phyloP scores from a whole-genome alignment of 2,888 invertebrate genomes.

The Mythimna albipuncta region DNA sequence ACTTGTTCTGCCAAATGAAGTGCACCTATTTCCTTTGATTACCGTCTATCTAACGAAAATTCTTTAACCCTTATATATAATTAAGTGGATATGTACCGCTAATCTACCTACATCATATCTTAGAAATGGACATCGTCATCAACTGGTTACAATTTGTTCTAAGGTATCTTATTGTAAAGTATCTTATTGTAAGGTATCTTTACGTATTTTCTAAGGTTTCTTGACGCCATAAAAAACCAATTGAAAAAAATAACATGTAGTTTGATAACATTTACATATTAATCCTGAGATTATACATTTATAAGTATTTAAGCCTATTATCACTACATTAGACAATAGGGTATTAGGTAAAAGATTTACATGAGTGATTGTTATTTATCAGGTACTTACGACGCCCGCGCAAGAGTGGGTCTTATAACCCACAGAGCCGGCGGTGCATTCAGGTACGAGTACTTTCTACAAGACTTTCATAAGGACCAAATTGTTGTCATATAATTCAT shows the following conservation, averaged over 20 bases:
- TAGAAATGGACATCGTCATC: too few relatives aligned
- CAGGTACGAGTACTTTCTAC: slow-evolving; percentile 65
- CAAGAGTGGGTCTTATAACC: slow-evolving; percentile 66
- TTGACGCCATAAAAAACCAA: neutral
- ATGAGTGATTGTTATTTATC: slow-evolving; percentile 38
- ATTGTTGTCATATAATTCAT: too few relatives aligned
- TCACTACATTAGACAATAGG: slow-evolving; percentile 16
- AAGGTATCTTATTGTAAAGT: too few relatives aligned
- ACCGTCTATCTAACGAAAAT: neutral
- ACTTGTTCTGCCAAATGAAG: neutral
- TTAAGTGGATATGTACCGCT: too few relatives aligned
- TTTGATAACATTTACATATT: neutral
- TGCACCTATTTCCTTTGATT: neutral
- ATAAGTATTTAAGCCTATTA: slow-evolving; percentile 18
- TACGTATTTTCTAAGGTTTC: too few relatives aligned
- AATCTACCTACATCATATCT: neutral
- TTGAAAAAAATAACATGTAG: neutral
- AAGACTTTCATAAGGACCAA: too few relatives aligned
- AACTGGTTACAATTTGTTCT: too few relatives aligned
- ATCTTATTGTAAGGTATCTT: too few relatives aligned
- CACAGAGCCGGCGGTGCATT: slow-evolving; percentile 75
- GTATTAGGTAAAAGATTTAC: slow-evolving; percentile 11
- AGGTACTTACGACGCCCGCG: slow-evolving; percentile 75
- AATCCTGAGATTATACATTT: slow-evolving; percentile 5
- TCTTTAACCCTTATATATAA: neutral